Base-by-base conservation (phyloP, 2,888 invertebrate species). In the Chrysotoxum bicinctum region DNA sequence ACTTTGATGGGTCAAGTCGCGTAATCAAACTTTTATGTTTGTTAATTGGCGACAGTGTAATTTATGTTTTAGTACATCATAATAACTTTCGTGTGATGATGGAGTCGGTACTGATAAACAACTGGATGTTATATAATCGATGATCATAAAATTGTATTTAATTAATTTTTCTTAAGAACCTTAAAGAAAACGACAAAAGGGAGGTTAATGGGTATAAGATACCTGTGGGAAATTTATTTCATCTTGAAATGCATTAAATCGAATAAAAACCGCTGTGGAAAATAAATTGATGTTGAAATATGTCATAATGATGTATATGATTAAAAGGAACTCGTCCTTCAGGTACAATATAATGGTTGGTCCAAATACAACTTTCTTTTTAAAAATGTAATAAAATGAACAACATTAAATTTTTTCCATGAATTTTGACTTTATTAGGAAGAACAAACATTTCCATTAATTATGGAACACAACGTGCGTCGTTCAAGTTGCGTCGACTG, bases 1-100 rank as follows among this genome's bases (percentile, higher is more conserved):
- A 50, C 62, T 70, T 58, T 81, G 72, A 66, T 66, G 60, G 56
- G 50, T 74, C 69, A 56, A 68, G 43, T 56, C 1, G 35, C 0
- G 30, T 73, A 68, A 54, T 78, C 52, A 40, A 40, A 68, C 30
- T 82, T 70, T 74, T 26, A 66, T 50, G 45, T 45, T 30, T 35
- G 54, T 60, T 74, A 78, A 78, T 78, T 52, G 78, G 26, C 73
- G 43, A 16, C 66, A 66, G 62, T 26, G 52, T 66, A 74, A 73
- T 74, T 79, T 74, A 73, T 77, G 77, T 73, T 77, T 73, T 64
- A 68, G 52, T 73, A 77, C 68, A 73, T 7, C 14, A 32, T 62
- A 54, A 62, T 76, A 43, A 81, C 26, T 35, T 45, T 43, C 52
- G 10, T 21, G 40, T 48, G 26, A 40, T 62, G 37, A n/a, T 69